Evolutionary conservation across 2,797 vertebrate species (phyloP).

Genomic region (Bradypodion pumilum): DNA sequence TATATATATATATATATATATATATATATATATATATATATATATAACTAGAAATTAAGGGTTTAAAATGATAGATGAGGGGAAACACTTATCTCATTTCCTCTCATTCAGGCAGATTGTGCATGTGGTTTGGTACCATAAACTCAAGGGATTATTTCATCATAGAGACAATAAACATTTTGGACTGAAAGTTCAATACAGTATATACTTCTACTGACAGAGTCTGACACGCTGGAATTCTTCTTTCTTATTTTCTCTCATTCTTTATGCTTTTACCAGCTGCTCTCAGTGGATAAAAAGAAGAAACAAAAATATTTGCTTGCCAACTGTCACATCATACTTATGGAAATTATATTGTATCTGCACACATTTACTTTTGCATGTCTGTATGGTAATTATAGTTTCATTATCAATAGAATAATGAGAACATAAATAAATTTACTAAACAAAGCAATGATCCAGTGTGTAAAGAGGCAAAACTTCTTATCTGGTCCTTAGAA

Average conservation of each 20-base stretch:
- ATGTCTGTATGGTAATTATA: background rate
- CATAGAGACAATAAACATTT: slow-evolving; percentile 31
- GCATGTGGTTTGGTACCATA: slow-evolving; percentile 31
- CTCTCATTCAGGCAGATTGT: slow-evolving; percentile 37
- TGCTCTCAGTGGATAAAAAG: background rate
- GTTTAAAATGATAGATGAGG: slow-evolving; percentile 51
- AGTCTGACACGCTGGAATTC: background rate
- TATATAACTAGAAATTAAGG: slow-evolving; percentile 30
- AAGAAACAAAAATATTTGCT: slow-evolving; percentile 8
- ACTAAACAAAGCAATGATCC: background rate
- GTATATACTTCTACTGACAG: slow-evolving; percentile 9
- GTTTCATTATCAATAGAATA: background rate
- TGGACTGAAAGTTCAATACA: slow-evolving; percentile 6
- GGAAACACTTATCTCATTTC: slow-evolving; percentile 65
- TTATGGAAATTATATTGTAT: background rate
- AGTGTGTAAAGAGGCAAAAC: background rate
- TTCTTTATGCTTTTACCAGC: slow-evolving; percentile 28
- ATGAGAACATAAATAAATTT: background rate
- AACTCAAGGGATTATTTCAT: slow-evolving; percentile 28
- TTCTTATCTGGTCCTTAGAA: background rate
- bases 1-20: slow-evolving; percentile 23
- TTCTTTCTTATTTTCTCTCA: background rate
- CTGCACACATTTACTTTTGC: background rate
- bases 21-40: slow-evolving; percentile 27
- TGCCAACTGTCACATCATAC: background rate